Conservation (phyloP, 37 sponge, comb jelly and placozoan genomes). For the Chondrilla cf. caribensis region DNA sequence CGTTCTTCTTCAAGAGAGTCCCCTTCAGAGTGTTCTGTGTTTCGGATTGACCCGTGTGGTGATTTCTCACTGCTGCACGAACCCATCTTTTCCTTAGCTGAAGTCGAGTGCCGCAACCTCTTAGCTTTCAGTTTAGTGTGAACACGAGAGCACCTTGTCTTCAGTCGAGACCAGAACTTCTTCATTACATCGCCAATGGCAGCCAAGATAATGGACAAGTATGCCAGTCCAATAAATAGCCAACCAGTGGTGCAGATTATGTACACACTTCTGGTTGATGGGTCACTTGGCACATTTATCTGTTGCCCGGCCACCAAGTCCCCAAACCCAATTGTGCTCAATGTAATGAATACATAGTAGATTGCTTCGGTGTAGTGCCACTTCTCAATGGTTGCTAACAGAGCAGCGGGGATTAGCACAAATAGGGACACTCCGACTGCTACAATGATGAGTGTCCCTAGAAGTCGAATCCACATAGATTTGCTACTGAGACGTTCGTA, state of each 20-base stretch:
- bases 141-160: too few species aligned
- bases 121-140: too few species aligned
- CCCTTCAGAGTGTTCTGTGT: too few species aligned
- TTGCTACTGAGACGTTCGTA: neutral
- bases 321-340: slow-evolving; percentile 86
- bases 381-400: slow-evolving; percentile 48
- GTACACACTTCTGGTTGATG: neutral
- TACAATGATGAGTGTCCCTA: neutral
- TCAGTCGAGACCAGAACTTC: neutral
- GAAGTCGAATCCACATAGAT: neutral
- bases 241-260: neutral
- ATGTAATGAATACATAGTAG: slow-evolving; percentile 62
- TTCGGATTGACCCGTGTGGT: too few species aligned
- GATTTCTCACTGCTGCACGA: too few species aligned
- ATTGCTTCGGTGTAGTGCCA: slow-evolving; percentile 57
- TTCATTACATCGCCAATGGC: neutral
- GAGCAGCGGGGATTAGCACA: slow-evolving; percentile 54
- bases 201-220: neutral
- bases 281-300: neutral
- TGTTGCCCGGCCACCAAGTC: slow-evolving; percentile 57
- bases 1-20: too few species aligned
- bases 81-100: too few species aligned
- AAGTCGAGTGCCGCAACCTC: too few species aligned
- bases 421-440: slow-evolving; percentile 28
- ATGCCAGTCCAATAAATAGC: neutral